Base-by-base conservation (phyloP, 2,113 vertebrate genomes). In the Cololabis saira region DNA sequence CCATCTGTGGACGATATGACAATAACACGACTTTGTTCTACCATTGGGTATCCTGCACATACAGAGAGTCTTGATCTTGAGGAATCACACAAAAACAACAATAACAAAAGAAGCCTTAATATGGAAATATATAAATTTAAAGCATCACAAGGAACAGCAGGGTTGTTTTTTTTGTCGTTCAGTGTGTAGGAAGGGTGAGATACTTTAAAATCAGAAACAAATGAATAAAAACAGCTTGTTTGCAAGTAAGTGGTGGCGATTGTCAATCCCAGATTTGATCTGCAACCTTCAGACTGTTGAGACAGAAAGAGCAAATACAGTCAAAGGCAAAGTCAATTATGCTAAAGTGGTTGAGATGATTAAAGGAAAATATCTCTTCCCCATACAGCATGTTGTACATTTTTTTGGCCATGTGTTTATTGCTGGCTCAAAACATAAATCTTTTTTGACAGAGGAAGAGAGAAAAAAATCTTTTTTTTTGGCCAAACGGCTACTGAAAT, bases 1-100 rank as follows among this genome's bases (percentile, higher is more conserved):
- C 68, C 58, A 69, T 70, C 67, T 76, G 61, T 61, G 82, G 61
- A 68, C 3, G 68, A 61, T 42, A 40, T 24, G 55, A 74, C 73
- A 79, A 61, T 74, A 18, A 72, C 63, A 22, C 50, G 62, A 72
- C 47, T 62, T 68, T 61, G 76, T 62, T 81, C 49, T 4, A 57
- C 57, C 48, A 1, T 10, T n/a, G 60, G 33, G 65, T 52, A 66
- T 77, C 61, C n/a, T 14, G 12, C 30, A 4, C 76, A 54, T 76
- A 55, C 21, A 37, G 33, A 16, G 67, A 82, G 17, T 60, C 65
- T 58, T 64, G 71, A 66, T 69, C 54, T 30, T 1, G 11, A 12
- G 75, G 41, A 66, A 60, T 66, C 44, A 19, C 61, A 61, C 44
- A 40, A 54, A 50, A 68, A 50, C 10, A 56, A 57, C 45, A 57